These are phyloP conservation scores for Dorcus hopei DNA, from an alignment of 2,888 invertebrate species.

Conservation along the genomic window DNA sequence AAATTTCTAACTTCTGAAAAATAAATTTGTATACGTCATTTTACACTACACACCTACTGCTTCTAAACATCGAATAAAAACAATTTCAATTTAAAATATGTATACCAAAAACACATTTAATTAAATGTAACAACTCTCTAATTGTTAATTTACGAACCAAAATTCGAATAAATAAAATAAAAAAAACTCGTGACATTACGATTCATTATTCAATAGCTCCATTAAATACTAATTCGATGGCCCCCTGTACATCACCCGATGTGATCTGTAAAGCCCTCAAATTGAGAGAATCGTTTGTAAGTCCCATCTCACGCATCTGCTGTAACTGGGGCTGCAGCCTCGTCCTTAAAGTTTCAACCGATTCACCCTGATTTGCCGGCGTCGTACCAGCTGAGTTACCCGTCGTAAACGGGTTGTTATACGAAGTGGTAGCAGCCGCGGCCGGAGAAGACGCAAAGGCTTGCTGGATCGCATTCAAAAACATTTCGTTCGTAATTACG, in stretches of 20 bases:
- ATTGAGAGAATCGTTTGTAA: conserved; percentile 79
- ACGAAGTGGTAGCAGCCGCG: conserved; percentile 23
- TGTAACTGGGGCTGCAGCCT: conserved; percentile 59
- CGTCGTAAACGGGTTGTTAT: not conserved
- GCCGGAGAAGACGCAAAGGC: conserved; percentile 53
- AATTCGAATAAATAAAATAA: no score
- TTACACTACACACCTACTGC: no score
- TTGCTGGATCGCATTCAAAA: conserved; percentile 73
- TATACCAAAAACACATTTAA: no score
- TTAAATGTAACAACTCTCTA: no score
- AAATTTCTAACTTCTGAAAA: no score
- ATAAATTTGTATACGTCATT: no score
- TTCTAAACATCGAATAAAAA: no score
- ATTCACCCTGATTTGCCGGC: conserved; percentile 25
- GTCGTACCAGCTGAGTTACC: conserved; percentile 2
- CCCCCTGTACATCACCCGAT: conserved; percentile 83
- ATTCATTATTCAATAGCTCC: conserved; percentile 48
- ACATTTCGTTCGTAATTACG: conserved; percentile 74
- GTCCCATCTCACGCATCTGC: conserved; percentile 89
- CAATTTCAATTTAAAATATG: no score
- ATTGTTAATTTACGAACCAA: no score
- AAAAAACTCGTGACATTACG: no score
- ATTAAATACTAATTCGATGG: conserved; percentile 84
- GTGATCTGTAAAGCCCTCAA: conserved; percentile 80
- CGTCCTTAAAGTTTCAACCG: conserved; percentile 37